A percentile compares a stretch with the other conserved stretches of the same genome.
Evolutionary conservation across 2,888 invertebrate genomes (phyloP).

Genomic region (Plebejus melissa): DNA sequence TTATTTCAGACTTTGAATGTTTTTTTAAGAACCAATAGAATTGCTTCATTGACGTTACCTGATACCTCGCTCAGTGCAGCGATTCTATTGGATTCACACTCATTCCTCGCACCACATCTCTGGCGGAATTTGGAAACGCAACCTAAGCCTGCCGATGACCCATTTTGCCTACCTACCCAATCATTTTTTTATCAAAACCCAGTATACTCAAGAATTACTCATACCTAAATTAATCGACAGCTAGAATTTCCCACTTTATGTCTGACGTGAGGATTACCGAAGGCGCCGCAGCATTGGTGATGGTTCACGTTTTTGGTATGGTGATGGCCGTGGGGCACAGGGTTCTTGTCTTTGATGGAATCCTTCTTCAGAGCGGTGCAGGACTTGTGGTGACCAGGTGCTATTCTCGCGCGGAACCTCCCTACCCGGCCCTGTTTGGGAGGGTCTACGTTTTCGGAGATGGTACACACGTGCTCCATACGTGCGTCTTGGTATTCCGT

Average conservation of each 20-base stretch:
- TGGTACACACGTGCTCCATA: slow-evolving; percentile 52
- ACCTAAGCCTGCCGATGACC: no score
- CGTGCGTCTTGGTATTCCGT: slow-evolving; percentile 64
- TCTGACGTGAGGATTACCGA: slow-evolving; percentile 70
- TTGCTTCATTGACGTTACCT: no score
- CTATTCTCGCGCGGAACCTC: slow-evolving; percentile 61
- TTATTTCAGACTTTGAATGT: no score
- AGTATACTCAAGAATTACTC: not conserved
- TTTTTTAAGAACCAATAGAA: no score
- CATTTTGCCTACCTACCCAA: not conserved
- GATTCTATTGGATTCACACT: no score
- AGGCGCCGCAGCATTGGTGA: slow-evolving; percentile 74
- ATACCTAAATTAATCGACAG: slow-evolving; percentile 61
- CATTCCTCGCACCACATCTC: no score
- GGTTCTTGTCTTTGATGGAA: slow-evolving; percentile 46
- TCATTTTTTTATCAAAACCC: not conserved
- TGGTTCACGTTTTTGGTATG: slow-evolving; percentile 70
- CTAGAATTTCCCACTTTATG: slow-evolving; percentile 65
- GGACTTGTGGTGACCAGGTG: slow-evolving; percentile 59
- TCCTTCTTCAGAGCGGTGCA: slow-evolving; percentile 48
- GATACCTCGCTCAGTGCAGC: no score
- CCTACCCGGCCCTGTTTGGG: slow-evolving; percentile 63
- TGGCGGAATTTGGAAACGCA: no score
- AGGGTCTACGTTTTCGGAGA: slow-evolving; percentile 48
- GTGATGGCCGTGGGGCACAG: slow-evolving; percentile 65